Evolutionary conservation across 2,797 vertebrate species (phyloP), one percentile per base, ranked within the genome.

Genomic region (Bradypus variegatus): DNA sequence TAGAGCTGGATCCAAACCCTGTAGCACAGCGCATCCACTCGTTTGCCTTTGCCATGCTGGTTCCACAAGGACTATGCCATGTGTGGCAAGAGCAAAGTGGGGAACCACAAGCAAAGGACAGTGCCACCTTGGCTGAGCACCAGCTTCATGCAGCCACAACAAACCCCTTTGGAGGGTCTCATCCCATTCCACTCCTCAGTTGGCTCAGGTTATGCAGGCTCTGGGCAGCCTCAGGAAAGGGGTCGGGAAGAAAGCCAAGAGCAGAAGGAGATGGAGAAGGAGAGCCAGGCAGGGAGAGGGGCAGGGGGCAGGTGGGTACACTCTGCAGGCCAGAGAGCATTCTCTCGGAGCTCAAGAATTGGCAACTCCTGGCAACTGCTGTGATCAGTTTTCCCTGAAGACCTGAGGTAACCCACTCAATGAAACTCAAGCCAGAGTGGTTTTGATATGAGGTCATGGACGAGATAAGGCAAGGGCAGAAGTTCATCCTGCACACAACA

Each of bases 391-490:
- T 97, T 96, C 96, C 94, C 93, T 41, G 94, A 95, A 96, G 96
- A 95, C 94, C 95, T 48, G 0, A 94, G 93, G 85, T 96, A 97
- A 97, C 96, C 95, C 3, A 0, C 96, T 96, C 97, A 92, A 5
- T 91, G 96, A 97, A 98, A 98, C 94, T 62, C 91, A 93, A 97
- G 80, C 96, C 96, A 38, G 53, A 96, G 96, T 76, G 62, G 7
- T 93, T 97, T 25, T 91, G 95, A 96, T 96, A 93, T 90, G 70
- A 94, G 96, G 96, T 95, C 78, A 58, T 10, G 58, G 94, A 60
- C 62, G 11, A 96, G 94, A 97, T 94, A 95, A 96, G 94, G 79
- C 96, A 95, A 96, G 96, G 97, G 97, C 96, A 97, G 95, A 80
- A 96, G 97, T 96, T 97, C 96, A 97, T 93, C 88, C 0, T 84